Percentiles rank a stretch among this genome's conserved stretches.
phyloP scores from a whole-genome alignment of 2,113 vertebrate species.

The Chauna torquata region DNA sequence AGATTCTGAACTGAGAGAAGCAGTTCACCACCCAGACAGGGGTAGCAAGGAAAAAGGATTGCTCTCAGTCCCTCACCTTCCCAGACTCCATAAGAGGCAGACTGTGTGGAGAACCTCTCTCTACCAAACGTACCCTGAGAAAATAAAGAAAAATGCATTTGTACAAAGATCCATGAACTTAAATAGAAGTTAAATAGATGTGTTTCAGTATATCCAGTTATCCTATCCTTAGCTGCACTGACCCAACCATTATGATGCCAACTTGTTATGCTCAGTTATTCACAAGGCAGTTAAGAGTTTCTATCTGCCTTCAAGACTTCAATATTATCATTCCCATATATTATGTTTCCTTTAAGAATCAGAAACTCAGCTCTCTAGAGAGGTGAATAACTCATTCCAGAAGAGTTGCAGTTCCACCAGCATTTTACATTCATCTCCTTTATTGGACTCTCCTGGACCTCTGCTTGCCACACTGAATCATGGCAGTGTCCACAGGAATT shows the following conservation, averaged over 20 bases:
- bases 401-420: background rate
- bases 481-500: background rate
- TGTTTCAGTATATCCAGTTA: background rate
- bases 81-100: slow-evolving; percentile 95
- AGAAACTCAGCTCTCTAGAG: background rate
- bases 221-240: background rate
- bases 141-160: slow-evolving; percentile 8
- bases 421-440: background rate
- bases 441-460: background rate
- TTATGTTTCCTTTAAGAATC: background rate
- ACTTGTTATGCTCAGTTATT: background rate
- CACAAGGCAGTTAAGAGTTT: background rate
- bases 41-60: background rate
- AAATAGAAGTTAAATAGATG: background rate
- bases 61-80: slow-evolving; percentile 80
- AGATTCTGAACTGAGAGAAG: background rate
- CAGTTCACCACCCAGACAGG: background rate
- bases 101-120: slow-evolving; percentile 95
- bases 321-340: background rate
- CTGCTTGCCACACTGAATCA: background rate
- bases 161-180: background rate
- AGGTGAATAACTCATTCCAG: background rate
- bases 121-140: slow-evolving; percentile 91
- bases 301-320: background rate
- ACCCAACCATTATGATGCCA: background rate